Conservation (phyloP, 2,113 vertebrate genomes). For the Podarcis muralis region DNA sequence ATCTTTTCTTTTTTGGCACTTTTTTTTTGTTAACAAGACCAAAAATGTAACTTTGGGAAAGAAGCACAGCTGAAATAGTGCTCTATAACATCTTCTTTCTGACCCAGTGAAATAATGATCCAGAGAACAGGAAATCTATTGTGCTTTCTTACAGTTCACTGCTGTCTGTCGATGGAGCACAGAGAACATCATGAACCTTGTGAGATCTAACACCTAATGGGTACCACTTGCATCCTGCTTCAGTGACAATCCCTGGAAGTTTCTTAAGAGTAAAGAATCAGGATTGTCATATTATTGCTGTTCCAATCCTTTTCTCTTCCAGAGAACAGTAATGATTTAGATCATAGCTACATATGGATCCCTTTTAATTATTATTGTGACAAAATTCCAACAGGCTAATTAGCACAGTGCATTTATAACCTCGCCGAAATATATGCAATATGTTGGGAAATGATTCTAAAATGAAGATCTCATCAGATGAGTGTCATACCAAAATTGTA, state of each 20-base stretch:
- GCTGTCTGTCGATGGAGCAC: not conserved
- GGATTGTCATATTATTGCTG: not conserved
- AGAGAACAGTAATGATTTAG: not conserved
- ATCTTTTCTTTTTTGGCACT: fast-evolving
- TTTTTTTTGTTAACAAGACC: not conserved
- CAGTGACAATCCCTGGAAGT: not conserved
- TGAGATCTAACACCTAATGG: not conserved
- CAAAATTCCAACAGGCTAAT: not conserved
- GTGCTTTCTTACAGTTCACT: not conserved
- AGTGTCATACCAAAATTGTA: not conserved
- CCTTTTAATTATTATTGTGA: not conserved
- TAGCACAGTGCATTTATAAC: not conserved
- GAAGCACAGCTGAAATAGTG: not conserved
- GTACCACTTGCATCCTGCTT: fast-evolving
- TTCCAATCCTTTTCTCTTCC: not conserved
- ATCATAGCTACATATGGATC: not conserved
- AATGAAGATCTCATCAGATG: not conserved
- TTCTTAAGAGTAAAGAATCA: not conserved
- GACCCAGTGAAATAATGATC: not conserved
- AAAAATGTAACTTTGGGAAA: not conserved
- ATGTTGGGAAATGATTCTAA: not conserved
- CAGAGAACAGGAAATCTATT: slow-evolving; percentile 7
- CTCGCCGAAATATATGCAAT: not conserved
- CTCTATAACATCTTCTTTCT: not conserved
- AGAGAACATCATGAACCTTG: not conserved